phyloP scores from a whole-genome alignment of 2,113 vertebrate species.

The Synodontis membranacea region DNA sequence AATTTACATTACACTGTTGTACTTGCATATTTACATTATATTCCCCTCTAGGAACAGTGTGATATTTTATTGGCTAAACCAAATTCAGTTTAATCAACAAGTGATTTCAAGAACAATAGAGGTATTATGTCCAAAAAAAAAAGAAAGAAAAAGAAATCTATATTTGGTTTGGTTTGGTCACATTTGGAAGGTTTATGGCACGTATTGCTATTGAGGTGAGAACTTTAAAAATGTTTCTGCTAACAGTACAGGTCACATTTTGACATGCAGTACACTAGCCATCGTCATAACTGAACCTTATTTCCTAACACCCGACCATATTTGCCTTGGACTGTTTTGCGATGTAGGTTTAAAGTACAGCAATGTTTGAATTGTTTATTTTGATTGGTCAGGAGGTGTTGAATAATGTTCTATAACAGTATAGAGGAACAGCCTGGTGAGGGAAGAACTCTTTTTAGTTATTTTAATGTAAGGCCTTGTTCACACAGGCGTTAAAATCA shows the following conservation, averaged over 20 bases:
- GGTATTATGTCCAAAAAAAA: neutral
- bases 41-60: neutral
- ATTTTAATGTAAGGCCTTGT: neutral
- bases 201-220: too few species aligned
- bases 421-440: neutral
- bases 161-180: neutral
- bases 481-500: too few species aligned
- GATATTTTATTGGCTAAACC: neutral
- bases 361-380: neutral
- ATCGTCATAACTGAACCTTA: neutral
- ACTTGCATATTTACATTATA: neutral
- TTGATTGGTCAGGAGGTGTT: neutral
- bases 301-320: neutral
- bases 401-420: neutral
- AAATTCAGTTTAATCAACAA: neutral
- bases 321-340: neutral
- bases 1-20: neutral
- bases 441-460: neutral
- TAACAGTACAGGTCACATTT: neutral
- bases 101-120: neutral
- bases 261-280: neutral
- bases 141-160: too few species aligned
- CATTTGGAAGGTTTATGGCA: neutral
- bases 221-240: neutral
- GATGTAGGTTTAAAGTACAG: neutral